Evolutionary conservation across 1,140 invertebrate genomes (phyloP).

Genomic region (Danaus plexippus): DNA sequence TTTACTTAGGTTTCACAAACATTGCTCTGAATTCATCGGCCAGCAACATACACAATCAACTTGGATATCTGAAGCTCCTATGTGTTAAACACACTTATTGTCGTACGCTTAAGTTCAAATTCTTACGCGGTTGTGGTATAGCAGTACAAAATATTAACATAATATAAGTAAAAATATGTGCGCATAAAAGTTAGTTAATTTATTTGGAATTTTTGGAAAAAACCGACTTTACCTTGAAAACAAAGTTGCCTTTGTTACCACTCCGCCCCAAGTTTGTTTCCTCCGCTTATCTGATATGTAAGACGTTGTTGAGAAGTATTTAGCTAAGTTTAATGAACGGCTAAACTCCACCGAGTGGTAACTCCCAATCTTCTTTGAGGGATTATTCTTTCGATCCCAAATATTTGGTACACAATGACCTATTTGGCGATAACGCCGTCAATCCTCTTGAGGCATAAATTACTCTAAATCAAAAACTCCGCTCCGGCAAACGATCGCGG

Average conservation of each 20-base stretch:
- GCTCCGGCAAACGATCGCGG: constrained; percentile 17
- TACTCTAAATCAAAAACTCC: constrained; percentile 28
- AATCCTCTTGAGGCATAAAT: constrained; percentile 10
- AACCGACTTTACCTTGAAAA: constrained; percentile 10
- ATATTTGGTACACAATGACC: constrained; percentile 1
- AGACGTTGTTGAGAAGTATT: constrained; percentile 22
- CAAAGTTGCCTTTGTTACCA: constrained; percentile 14
- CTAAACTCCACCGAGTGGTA: constrained; percentile 22
- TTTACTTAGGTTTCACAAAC: constrained; percentile 45
- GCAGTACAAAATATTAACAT: too few relatives aligned
- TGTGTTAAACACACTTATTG: too few relatives aligned
- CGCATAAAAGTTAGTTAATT: too few relatives aligned
- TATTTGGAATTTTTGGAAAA: too few relatives aligned
- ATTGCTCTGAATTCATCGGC: constrained; percentile 37
- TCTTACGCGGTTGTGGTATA: too few relatives aligned
- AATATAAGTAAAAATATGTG: too few relatives aligned
- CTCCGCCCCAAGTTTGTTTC: constrained; percentile 11
- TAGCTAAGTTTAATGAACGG: constrained; percentile 29
- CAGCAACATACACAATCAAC: constrained; percentile 8
- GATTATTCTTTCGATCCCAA: constrained; percentile 14
- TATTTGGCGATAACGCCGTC: constrained; percentile 3
- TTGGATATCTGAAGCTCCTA: too few relatives aligned
- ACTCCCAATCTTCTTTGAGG: constrained; percentile 16
- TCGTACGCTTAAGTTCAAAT: too few relatives aligned
- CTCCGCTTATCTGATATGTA: constrained; percentile 30